phyloP scores from a whole-genome alignment of 2,797 vertebrate genomes.

The Tachyglossus aculeatus region DNA sequence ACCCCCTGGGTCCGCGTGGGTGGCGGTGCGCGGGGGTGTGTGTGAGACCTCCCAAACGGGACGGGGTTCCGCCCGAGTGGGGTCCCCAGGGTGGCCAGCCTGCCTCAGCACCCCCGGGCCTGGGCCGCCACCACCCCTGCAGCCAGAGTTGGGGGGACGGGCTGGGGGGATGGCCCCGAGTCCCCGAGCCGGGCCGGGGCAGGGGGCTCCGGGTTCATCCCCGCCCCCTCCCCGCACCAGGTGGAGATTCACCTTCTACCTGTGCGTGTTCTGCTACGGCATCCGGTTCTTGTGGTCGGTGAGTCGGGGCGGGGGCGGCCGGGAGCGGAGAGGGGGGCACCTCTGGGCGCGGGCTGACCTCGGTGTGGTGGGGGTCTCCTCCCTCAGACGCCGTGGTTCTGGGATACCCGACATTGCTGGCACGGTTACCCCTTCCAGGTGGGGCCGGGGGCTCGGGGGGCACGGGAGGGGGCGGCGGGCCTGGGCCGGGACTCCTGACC shows the following conservation, averaged over 20 bases:
- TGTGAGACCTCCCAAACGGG: too few relatives aligned
- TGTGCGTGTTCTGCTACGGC: constrained; percentile 91
- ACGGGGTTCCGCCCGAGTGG: too few relatives aligned
- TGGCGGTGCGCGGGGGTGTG: background rate
- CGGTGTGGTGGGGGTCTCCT: too few relatives aligned
- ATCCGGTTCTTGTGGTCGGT: constrained; percentile 93
- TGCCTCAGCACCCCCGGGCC: too few relatives aligned
- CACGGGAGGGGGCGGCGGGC: constrained; percentile 34
- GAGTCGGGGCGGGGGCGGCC: constrained; percentile 65
- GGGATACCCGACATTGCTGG: constrained; percentile 96
- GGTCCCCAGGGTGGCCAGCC: too few relatives aligned
- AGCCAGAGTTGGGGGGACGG: too few relatives aligned
- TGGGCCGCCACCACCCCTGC: too few relatives aligned
- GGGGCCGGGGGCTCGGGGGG: constrained; percentile 39
- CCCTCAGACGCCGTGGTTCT: too few relatives aligned
- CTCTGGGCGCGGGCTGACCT: background rate
- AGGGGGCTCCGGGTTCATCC: constrained; percentile 23
- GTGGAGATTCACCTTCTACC: constrained; percentile 98
- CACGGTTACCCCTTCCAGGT: constrained; percentile 95
- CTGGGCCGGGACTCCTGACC: too few relatives aligned
- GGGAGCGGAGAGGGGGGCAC: background rate
- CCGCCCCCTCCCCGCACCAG: constrained; percentile 71
- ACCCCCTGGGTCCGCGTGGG: constrained; percentile 79
- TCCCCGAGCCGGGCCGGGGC: too few relatives aligned
- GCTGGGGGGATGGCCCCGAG: too few relatives aligned